These are phyloP conservation scores for Acholoe squamosa DNA, from an alignment of 2,888 invertebrate genomes.

Conservation along the genomic window DNA sequence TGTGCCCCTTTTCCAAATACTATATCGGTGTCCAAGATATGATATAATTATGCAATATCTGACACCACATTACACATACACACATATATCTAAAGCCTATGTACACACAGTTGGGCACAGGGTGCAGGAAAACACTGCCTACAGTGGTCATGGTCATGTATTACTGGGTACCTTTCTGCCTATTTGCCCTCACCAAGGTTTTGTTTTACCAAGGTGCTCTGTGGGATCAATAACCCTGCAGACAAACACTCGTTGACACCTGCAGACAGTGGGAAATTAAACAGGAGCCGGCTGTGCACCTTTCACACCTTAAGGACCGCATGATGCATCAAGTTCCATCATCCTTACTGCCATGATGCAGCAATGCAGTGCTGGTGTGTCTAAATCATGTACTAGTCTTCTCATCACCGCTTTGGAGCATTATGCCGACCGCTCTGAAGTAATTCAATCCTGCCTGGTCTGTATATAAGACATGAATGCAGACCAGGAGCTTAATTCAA, in stretches of 20 bases:
- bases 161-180: background rate
- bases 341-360: no score
- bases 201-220: background rate
- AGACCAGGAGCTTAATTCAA: no score
- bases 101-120: background rate
- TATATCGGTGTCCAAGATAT: no score
- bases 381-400: no score
- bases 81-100: background rate
- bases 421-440: no score
- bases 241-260: conserved; percentile 29
- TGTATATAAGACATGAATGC: no score
- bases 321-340: no score
- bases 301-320: no score
- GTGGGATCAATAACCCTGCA: background rate
- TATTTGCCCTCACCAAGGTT: conserved; percentile 9
- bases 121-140: background rate
- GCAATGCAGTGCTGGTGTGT: no score
- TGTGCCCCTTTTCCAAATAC: no score
- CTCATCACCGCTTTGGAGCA: no score
- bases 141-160: background rate
- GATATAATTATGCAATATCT: background rate
- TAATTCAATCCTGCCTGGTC: no score
- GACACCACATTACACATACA: background rate
- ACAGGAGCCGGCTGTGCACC: background rate
- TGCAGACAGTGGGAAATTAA: conserved; percentile 9